These are phyloP conservation scores for Toxonevra muliebris DNA, from an alignment of 2,888 invertebrate genomes.

Conservation along the genomic window DNA sequence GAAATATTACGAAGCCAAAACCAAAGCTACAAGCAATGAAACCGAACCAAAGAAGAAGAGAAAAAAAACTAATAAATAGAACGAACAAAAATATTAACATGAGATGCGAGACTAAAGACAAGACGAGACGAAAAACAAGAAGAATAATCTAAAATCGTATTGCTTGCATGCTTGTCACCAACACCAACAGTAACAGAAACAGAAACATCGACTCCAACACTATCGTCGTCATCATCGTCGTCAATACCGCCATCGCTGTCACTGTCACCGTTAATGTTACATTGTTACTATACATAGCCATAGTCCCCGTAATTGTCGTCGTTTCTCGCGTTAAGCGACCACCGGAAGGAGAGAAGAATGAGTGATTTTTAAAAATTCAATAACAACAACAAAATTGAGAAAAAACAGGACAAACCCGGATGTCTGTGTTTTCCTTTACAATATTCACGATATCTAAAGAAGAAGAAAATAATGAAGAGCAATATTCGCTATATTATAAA, in stretches of 20 bases:
- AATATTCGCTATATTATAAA: too few species aligned
- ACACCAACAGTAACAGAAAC: neutral
- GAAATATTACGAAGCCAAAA: conserved; percentile 8
- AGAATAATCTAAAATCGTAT: neutral
- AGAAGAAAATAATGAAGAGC: neutral
- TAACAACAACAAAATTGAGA: conserved; percentile 9
- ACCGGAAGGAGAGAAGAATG: conserved; percentile 7
- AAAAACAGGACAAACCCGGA: conserved; percentile 17
- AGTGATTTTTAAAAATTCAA: neutral
- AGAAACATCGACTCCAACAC: neutral
- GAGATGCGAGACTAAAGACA: too few species aligned
- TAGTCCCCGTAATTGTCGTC: conserved; percentile 26
- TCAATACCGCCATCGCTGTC: conserved; percentile 30
- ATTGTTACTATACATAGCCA: conserved; percentile 7
- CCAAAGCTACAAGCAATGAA: neutral
- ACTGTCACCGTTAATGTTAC: conserved; percentile 15
- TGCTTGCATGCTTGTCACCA: neutral
- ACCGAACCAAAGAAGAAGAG: neutral
- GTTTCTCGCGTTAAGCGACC: conserved; percentile 5
- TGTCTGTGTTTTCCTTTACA: conserved; percentile 11
- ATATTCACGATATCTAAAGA: neutral
- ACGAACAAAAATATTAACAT: too few species aligned
- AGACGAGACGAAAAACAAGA: neutral
- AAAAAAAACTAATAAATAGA: neutral
- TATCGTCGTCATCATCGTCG: conserved; percentile 25